These are phyloP conservation scores for Jaculus jaculus DNA, from an alignment of 2,113 vertebrate genomes.

Conservation along the genomic window DNA sequence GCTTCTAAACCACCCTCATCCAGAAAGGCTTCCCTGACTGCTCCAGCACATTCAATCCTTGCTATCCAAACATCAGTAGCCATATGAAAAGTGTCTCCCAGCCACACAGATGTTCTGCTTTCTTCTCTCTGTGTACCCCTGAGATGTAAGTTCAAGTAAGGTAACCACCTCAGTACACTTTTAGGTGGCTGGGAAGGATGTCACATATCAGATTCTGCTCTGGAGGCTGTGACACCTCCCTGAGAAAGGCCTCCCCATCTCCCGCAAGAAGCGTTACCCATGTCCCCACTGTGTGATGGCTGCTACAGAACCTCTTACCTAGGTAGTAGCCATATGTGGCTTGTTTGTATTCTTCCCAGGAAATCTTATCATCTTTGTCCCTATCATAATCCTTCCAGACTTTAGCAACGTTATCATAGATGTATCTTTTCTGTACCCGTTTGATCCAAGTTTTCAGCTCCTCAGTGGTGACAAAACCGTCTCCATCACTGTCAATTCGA, in stretches of 20 bases:
- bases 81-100: neutral
- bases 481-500: conserved; percentile 91
- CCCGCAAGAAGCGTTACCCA: neutral
- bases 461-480: conserved; percentile 91
- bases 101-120: neutral
- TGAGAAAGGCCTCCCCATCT: neutral
- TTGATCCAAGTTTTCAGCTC: conserved; percentile 98
- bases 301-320: conserved; percentile 82
- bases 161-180: neutral
- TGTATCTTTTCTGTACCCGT: conserved; percentile 97
- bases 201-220: neutral
- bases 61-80: neutral
- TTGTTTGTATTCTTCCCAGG: conserved; percentile 98
- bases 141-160: neutral
- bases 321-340: conserved; percentile 98
- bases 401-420: conserved; percentile 96
- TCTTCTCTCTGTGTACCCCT: neutral
- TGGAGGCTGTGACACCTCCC: neutral
- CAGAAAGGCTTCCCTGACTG: neutral
- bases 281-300: neutral
- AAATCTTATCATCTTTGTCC: conserved; percentile 95
- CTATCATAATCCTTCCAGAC: conserved; percentile 98
- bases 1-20: neutral
- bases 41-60: neutral
- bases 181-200: neutral